Conservation (phyloP, 2,888 invertebrate genomes). For the Agriopis aurantiaria region DNA sequence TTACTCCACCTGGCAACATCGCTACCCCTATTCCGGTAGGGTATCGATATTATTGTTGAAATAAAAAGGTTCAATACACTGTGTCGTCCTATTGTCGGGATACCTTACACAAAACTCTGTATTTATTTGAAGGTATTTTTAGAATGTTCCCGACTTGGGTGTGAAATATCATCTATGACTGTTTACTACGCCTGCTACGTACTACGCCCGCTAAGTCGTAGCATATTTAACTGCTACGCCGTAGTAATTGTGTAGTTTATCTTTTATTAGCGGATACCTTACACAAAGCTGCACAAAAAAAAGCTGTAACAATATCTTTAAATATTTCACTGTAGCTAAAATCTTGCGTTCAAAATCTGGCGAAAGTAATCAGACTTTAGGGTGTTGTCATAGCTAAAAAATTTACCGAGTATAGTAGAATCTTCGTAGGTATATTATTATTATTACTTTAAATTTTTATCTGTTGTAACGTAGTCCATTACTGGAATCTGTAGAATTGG, state of each 20-base stretch:
- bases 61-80: conserved; percentile 45
- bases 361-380: too few relatives aligned
- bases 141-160: neutral
- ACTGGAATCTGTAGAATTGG: too few relatives aligned
- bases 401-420: too few relatives aligned
- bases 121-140: conserved; percentile 40
- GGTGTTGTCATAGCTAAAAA: too few relatives aligned
- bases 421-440: too few relatives aligned
- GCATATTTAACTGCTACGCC: neutral
- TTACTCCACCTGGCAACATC: conserved; percentile 23
- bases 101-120: conserved; percentile 39
- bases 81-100: conserved; percentile 45
- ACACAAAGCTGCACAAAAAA: too few relatives aligned
- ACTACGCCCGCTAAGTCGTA: neutral
- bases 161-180: neutral
- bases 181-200: neutral
- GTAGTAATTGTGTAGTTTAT: neutral
- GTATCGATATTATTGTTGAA: conserved; percentile 45
- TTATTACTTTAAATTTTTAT: too few relatives aligned
- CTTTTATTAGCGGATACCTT: too few relatives aligned
- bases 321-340: too few relatives aligned
- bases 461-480: too few relatives aligned
- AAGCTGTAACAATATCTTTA: too few relatives aligned
- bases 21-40: conserved; percentile 37
- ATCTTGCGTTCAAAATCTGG: too few relatives aligned